Evolutionary conservation across 2,113 vertebrate genomes (phyloP), one percentile per base, ranked within the genome.

Genomic region (Corydoras sp.): DNA sequence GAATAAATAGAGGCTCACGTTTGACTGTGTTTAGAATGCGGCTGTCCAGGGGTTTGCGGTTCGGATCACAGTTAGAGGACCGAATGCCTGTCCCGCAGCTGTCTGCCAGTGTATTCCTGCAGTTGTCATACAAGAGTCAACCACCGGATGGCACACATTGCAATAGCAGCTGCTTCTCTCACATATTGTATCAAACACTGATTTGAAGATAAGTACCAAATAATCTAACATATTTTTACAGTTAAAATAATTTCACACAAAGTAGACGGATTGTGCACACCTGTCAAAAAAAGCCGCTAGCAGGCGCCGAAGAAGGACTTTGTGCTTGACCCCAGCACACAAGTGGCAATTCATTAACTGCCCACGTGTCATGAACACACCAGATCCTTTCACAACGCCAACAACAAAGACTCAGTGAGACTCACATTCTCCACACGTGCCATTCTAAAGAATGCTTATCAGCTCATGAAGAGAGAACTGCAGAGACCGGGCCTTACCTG

Each of bases 311-410:
- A 98, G 91, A 32, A 98, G 86, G 7, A 98, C 96, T 85, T 98
- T 98, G 86, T 98, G 96, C 83, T 97, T 97, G 84, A 98, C 93
- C 2, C 95, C 95, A 0, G 96, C 95, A 1, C 95, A 98, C 0
- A 98, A 88, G 85, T 98, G 96, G 76, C 96, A 98, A 84, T 98
- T 98, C 96, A 98, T 98, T 83, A 98, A 92, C 88, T 98, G 96
- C 9, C 95, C 96, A 0, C 96, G 90, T 0, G 96, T 97, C 91
- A 98, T 97, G 77, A 92, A 97, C 78, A 98, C 94, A 0, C 93
- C 93, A 9, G 94, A 95, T 72, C 93, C 94, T 97, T 83, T 2
- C 58, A 69, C 43, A 76, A 2, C 13, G 58, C 13, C 65, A 76
- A 62, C 68, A 63, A 80, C 58, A 78, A 56, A 68, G 54, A 73